Evolutionary conservation across 1,140 invertebrate genomes (phyloP), one percentile per base, ranked within the genome.

Genomic region (Cepaea nemoralis): DNA sequence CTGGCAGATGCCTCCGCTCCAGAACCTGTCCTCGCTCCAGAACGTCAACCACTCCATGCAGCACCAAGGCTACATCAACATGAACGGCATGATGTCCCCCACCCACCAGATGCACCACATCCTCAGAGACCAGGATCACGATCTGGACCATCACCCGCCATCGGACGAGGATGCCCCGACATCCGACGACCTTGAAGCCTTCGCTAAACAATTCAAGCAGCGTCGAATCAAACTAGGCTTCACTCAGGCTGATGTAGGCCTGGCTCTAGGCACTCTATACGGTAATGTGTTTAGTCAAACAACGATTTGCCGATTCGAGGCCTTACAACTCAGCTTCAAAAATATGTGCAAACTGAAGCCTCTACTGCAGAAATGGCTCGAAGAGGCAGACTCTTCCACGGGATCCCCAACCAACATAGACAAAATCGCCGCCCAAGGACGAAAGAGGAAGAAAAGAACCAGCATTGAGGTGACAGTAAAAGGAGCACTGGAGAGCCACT

Each of bases 261-360:
- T 99, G 24, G 98, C 98, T 19, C 94, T 99, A 81, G 98, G 98
- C 45, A 99, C 98, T 0, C 94, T 99, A 0, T 99, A 99, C 92
- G 99, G 98, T 80, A 99, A 99, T 91, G 98, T 99, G 31, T 99
- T 99, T 93, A 99, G 97, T 59, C 99, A 99, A 93, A 99, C 99
- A 79, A 99, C 99, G 76, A 99, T 99, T 92, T 99, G 99, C 93
- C 94, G 99, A 87, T 99, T 99, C 93, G 99, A 99, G 93, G 99
- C 99, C 83, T 93, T 99, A 83, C 98, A 99, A 91, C 93, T 99
- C 85, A 98, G 97, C 92, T 99, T 99, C 94, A 99, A 99, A 92
- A 99, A 99, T 92, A 99, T 99, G 98, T 99, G 98, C 94, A 99
- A 99, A 92, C 93, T 99, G 90, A 99, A 99, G 93, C 99, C 99